phyloP scores from a whole-genome alignment of 37 sponge, comb jelly and placozoan species.

The Aplysina aerophoba region DNA sequence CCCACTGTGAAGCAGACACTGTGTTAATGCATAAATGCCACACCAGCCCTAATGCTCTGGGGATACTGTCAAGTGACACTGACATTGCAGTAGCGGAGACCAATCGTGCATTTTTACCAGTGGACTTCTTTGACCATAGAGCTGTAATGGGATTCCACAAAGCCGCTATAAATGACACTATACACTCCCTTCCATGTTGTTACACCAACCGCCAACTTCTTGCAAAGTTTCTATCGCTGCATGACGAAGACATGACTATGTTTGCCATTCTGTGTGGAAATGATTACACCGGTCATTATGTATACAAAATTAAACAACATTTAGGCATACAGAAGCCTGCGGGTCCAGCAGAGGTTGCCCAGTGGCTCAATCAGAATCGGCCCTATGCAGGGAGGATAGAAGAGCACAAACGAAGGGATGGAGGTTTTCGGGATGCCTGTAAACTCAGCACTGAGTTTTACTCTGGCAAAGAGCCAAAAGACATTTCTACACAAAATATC shows the following conservation, averaged over 20 bases:
- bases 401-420: too few species aligned
- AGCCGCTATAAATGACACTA: neutral
- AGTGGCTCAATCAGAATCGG: too few species aligned
- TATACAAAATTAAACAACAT: neutral
- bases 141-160: neutral
- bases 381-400: too few species aligned
- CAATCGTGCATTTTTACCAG: constrained; percentile 18
- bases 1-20: constrained; percentile 15
- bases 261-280: constrained; percentile 62
- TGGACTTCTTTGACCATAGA: constrained; percentile 29
- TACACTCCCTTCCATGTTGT: too few species aligned
- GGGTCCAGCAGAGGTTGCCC: too few species aligned
- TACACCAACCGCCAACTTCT: constrained; percentile 1
- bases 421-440: too few species aligned
- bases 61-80: constrained; percentile 45
- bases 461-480: too few species aligned
- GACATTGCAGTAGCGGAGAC: constrained; percentile 36
- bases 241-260: constrained; percentile 36
- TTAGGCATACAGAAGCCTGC: too few species aligned
- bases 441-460: too few species aligned
- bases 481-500: too few species aligned
- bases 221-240: constrained; percentile 9
- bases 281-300: constrained; percentile 23
- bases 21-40: constrained; percentile 12
- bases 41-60: constrained; percentile 36